phyloP scores from a whole-genome alignment of 37 sponge, comb jelly and placozoan genomes.

The Spongia lamella region DNA sequence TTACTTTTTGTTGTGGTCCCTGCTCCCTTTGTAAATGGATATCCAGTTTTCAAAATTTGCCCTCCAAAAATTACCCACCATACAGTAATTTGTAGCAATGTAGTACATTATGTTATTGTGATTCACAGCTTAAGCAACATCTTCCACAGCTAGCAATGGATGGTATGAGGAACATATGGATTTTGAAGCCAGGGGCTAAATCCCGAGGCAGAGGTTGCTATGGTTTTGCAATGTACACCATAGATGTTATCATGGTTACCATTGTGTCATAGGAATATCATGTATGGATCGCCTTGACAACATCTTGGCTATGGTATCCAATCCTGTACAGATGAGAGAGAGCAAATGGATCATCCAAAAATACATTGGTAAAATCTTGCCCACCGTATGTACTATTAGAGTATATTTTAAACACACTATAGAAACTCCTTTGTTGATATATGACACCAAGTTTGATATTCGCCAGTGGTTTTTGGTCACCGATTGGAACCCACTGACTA shows the following conservation, averaged over 20 bases:
- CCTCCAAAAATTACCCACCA: no score
- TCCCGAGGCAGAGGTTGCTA: conserved; percentile 88
- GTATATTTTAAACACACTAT: not conserved
- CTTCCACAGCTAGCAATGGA: conserved; percentile 83
- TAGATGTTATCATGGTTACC: not conserved
- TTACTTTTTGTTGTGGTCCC: no score
- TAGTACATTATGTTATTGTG: no score
- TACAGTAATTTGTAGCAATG: no score
- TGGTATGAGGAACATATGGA: conserved; percentile 91
- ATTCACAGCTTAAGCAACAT: conserved; percentile 29
- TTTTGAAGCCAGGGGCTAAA: conserved; percentile 93
- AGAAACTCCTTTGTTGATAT: conserved; percentile 89
- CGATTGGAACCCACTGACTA: conserved; percentile 95
- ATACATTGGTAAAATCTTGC: conserved; percentile 75
- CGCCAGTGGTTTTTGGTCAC: conserved; percentile 99
- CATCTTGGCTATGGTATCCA: conserved; percentile 58
- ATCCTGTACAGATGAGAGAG: conserved; percentile 52
- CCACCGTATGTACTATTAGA: not conserved
- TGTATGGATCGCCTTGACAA: conserved; percentile 66
- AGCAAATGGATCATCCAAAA: conserved; percentile 93
- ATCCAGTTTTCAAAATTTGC: no score
- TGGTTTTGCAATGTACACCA: not conserved
- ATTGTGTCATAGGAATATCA: conserved; percentile 52
- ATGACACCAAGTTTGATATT: conserved; percentile 95
- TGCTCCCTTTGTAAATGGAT: no score